Percentiles rank a stretch among this genome's conserved stretches.
These are phyloP conservation scores for Camponotus vicinus DNA, from an alignment of 1,140 invertebrate species.

Conservation along the genomic window DNA sequence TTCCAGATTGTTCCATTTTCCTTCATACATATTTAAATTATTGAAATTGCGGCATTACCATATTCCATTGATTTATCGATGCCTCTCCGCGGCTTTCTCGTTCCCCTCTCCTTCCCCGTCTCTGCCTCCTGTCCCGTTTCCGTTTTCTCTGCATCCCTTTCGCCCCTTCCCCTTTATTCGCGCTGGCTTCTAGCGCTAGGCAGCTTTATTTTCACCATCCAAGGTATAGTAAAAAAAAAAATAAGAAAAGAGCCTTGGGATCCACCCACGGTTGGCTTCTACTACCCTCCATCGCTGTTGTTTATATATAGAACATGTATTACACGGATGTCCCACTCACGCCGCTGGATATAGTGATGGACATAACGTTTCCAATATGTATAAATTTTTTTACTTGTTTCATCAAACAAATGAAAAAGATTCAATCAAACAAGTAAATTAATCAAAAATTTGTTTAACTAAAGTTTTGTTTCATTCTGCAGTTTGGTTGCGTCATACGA, in stretches of 20 bases:
- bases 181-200: background rate
- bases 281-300: conserved; percentile 14
- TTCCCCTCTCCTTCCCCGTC: conserved; percentile 38
- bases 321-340: background rate
- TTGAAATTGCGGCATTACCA: conserved; percentile 85
- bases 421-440: background rate
- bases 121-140: background rate
- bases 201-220: conserved; percentile 59
- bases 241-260: background rate
- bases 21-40: conserved; percentile 86
- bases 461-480: background rate
- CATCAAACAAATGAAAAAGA: background rate
- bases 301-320: background rate
- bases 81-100: conserved; percentile 74
- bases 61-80: conserved; percentile 86
- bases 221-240: conserved; percentile 38
- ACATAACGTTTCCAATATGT: background rate
- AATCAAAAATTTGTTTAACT: background rate
- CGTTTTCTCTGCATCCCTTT: conserved; percentile 21
- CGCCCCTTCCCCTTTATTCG: conserved; percentile 15
- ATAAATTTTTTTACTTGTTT: background rate
- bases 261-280: background rate
- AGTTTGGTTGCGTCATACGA: background rate
- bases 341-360: background rate
- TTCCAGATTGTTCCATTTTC: conserved; percentile 85